Conservation (phyloP, 2,888 invertebrate species). For the Leptinotarsa tumamoca region DNA sequence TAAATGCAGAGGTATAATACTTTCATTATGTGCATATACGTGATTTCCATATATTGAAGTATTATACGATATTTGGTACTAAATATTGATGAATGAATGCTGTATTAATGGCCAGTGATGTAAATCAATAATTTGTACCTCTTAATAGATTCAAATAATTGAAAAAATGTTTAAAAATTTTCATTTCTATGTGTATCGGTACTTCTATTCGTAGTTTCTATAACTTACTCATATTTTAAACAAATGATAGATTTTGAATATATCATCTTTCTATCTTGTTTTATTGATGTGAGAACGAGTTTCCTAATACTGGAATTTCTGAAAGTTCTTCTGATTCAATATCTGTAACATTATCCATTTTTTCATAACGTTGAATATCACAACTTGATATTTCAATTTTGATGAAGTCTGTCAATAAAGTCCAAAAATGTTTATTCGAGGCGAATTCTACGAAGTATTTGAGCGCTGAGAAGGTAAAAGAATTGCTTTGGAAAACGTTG, state of each 20-base stretch:
- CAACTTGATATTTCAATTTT: too few relatives aligned
- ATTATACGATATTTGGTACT: slow-evolving; percentile 52
- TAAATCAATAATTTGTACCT: slow-evolving; percentile 50
- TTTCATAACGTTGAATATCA: too few relatives aligned
- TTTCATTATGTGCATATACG: slow-evolving; percentile 64
- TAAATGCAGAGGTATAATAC: slow-evolving; percentile 67
- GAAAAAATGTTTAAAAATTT: not conserved
- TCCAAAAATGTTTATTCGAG: too few relatives aligned
- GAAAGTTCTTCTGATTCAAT: too few relatives aligned
- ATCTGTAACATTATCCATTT: too few relatives aligned
- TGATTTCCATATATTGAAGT: slow-evolving; percentile 56
- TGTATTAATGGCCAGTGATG: slow-evolving; percentile 36
- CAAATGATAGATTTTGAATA: too few relatives aligned
- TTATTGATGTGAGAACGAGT: not conserved
- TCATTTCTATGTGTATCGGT: not conserved
- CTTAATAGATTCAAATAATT: slow-evolving; percentile 50
- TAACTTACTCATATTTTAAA: too few relatives aligned
- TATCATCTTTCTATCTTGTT: too few relatives aligned
- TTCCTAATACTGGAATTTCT: not conserved
- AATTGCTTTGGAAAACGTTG: too few relatives aligned
- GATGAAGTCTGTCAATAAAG: too few relatives aligned
- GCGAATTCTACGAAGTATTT: too few relatives aligned
- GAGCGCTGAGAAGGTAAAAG: too few relatives aligned
- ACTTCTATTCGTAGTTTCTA: not conserved
- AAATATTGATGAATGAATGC: slow-evolving; percentile 26